Conservation (phyloP, 2,888 invertebrate genomes). For the Pristionchus fissidentatus region DNA sequence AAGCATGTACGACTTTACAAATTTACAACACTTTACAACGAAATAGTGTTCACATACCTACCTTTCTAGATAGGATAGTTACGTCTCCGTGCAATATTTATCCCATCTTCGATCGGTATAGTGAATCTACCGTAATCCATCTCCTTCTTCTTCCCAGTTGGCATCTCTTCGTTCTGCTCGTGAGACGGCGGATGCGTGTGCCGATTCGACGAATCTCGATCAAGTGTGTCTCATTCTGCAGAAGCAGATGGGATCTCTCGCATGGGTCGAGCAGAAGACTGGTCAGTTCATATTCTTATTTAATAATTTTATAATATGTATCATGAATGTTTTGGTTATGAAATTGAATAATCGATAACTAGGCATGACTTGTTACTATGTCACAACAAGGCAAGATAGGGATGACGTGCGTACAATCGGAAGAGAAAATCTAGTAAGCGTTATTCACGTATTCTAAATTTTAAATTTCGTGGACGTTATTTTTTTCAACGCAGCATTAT, state of each 20-base stretch:
- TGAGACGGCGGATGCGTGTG: slow-evolving; percentile 42
- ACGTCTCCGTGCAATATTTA: no score
- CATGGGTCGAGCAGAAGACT: slow-evolving; percentile 62
- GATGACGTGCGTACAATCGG: no score
- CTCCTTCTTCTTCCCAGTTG: slow-evolving; percentile 46
- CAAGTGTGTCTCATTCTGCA: slow-evolving; percentile 63
- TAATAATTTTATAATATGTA: not conserved
- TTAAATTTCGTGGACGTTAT: not conserved
- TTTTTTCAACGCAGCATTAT: not conserved
- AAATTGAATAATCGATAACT: not conserved
- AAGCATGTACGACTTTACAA: slow-evolving; percentile 58
- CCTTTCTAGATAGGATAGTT: no score
- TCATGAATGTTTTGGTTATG: not conserved
- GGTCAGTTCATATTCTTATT: slow-evolving; percentile 47
- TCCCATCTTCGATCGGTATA: not conserved
- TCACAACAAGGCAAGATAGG: no score
- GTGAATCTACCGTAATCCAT: not conserved
- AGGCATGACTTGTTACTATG: no score
- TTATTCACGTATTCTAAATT: no score
- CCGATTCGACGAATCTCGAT: slow-evolving; percentile 52
- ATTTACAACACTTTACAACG: no score
- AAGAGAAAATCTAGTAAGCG: no score
- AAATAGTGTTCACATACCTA: no score
- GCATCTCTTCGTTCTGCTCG: slow-evolving; percentile 47
- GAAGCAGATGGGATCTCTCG: slow-evolving; percentile 62